Percentiles rank a stretch among this genome's conserved stretches.
phyloP scores from a whole-genome alignment of 2,797 vertebrate species.

The Danio aesculapii region DNA sequence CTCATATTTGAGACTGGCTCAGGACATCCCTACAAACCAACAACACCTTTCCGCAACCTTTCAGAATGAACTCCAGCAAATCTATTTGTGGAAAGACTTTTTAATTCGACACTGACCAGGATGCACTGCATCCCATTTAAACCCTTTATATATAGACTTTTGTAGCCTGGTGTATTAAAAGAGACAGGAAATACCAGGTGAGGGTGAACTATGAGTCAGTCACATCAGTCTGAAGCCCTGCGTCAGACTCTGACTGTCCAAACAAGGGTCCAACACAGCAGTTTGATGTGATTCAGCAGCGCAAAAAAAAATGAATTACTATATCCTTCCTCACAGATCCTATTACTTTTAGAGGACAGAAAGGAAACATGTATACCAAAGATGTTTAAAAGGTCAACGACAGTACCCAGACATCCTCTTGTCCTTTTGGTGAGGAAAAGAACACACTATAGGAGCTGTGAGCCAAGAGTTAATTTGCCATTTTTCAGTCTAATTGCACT shows the following conservation, averaged over 20 bases:
- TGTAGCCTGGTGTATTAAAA: not conserved
- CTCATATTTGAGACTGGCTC: too few species aligned
- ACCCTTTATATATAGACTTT: not conserved
- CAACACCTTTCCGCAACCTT: not conserved
- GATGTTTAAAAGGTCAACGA: conserved; percentile 19
- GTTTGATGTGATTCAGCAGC: conserved; percentile 48
- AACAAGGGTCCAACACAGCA: conserved; percentile 27
- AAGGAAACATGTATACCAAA: not conserved
- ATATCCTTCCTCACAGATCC: conserved; percentile 37
- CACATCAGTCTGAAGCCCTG: not conserved
- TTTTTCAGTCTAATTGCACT: conserved; percentile 1
- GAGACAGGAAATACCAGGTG: not conserved
- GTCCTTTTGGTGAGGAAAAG: not conserved
- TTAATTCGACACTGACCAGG: not conserved
- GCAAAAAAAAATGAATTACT: conserved; percentile 44
- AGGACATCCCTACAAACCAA: too few species aligned
- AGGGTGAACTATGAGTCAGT: conserved; percentile 29
- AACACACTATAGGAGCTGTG: not conserved
- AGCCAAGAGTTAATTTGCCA: not conserved
- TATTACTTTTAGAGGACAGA: conserved; percentile 19
- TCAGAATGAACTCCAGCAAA: not conserved
- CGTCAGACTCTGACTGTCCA: not conserved
- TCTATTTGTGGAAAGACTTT: not conserved
- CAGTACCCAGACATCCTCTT: not conserved
- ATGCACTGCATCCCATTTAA: not conserved